These are phyloP conservation scores for Branchipolynoe longqiensis DNA, from an alignment of 2,888 invertebrate species.

Conservation along the genomic window DNA sequence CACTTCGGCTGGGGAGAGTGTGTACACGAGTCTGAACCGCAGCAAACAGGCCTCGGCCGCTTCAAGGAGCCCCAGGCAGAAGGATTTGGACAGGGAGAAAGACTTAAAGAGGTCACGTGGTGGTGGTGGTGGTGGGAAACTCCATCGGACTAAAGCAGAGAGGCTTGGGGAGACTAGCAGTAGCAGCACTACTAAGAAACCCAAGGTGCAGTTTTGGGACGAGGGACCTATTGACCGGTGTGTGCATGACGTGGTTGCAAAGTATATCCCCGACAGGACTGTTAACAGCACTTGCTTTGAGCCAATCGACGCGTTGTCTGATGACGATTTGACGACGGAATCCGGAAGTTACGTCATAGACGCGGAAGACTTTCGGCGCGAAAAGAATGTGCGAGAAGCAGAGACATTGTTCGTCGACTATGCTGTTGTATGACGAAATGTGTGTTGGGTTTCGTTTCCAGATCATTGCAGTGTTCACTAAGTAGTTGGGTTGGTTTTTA, in stretches of 20 bases:
- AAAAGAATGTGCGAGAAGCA: not conserved
- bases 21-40: constrained; percentile 23
- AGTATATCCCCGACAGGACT: constrained; percentile 44
- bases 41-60: not conserved
- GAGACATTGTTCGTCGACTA: constrained; percentile 25
- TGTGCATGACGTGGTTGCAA: constrained; percentile 52
- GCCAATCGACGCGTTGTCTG: not conserved
- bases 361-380: not conserved
- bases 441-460: not conserved
- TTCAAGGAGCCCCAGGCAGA: not conserved
- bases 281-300: not conserved
- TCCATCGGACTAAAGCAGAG: constrained; percentile 31
- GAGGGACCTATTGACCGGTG: constrained; percentile 47
- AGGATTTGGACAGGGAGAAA: too few relatives aligned
- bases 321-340: constrained; percentile 35
- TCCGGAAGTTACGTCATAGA: constrained; percentile 46
- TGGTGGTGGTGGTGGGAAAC: not conserved
- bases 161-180: not conserved
- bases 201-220: constrained; percentile 49
- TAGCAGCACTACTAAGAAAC: not conserved
- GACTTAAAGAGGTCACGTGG: not conserved
- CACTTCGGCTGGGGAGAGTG: not conserved
- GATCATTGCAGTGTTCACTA: constrained; percentile 20
- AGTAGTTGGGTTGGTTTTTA: too few relatives aligned
- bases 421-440: constrained; percentile 21